A percentile compares a stretch with the other conserved stretches of the same genome.
Evolutionary conservation across 2,888 invertebrate genomes (phyloP).

Genomic region (Tetropium fuscum): DNA sequence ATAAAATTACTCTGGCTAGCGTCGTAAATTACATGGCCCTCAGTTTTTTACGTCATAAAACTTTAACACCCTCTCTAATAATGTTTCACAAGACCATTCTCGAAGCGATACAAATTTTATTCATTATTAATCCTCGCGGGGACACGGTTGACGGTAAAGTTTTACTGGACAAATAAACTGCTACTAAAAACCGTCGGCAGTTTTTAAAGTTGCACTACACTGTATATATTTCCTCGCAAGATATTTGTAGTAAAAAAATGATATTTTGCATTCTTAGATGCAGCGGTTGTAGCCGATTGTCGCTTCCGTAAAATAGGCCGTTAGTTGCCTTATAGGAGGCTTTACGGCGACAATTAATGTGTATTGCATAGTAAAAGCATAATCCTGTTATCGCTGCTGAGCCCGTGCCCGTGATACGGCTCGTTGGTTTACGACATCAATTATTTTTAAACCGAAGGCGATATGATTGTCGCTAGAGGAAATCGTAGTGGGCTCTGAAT

Average conservation of each 20-base stretch:
- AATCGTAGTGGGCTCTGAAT: too few species aligned
- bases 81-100: background rate
- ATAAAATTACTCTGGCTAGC: too few species aligned
- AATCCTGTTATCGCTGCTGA: slow-evolving; percentile 21
- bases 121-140: background rate
- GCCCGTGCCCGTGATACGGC: slow-evolving; percentile 4
- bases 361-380: slow-evolving; percentile 14
- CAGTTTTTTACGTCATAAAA: background rate
- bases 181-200: too few species aligned
- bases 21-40: too few species aligned
- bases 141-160: too few species aligned
- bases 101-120: background rate
- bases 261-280: too few species aligned
- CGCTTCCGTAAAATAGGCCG: background rate
- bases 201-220: too few species aligned
- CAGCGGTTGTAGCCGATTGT: too few species aligned
- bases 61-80: slow-evolving; percentile 1
- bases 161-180: too few species aligned
- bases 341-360: slow-evolving; percentile 4
- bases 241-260: too few species aligned
- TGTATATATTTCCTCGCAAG: too few species aligned
- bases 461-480: slow-evolving; percentile 5
- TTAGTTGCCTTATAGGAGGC: background rate
- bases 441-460: slow-evolving; percentile 23
- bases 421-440: slow-evolving; percentile 18